A percentile compares a stretch with the other conserved stretches of the same genome.
Conservation (phyloP, 2,113 vertebrate genomes). For the Sceloporus undulatus region DNA sequence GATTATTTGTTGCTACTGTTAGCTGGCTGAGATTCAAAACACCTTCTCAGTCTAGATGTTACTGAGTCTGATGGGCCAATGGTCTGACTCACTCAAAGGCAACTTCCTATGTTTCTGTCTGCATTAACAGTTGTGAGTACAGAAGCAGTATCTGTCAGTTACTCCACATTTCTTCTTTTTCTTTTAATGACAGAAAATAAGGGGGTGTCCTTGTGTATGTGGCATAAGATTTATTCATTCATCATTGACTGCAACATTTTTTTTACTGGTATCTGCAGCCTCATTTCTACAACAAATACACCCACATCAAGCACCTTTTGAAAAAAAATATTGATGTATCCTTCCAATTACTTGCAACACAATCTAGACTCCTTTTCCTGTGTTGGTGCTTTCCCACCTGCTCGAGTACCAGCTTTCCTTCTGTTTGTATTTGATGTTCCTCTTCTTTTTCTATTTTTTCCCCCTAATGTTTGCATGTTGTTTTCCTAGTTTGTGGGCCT, state of each 20-base stretch:
- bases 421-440: neutral
- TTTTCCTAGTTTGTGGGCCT: neutral
- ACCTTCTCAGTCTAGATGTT: neutral
- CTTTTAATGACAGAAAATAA: neutral
- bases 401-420: neutral
- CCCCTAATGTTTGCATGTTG: neutral
- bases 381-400: neutral
- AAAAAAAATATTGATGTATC: neutral
- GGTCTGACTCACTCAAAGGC: neutral
- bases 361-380: neutral
- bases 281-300: conserved; percentile 7
- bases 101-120: neutral
- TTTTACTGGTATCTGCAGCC: conserved; percentile 5
- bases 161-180: neutral
- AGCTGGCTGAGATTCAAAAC: neutral
- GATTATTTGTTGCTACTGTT: no score
- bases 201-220: neutral
- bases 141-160: neutral
- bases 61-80: neutral
- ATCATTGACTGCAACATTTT: conserved; percentile 12
- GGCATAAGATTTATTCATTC: neutral
- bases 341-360: neutral
- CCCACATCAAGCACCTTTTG: conserved; percentile 15
- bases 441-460: neutral
- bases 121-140: neutral